Conservation (phyloP, 2,113 vertebrate genomes). For the Xenopus laevis region DNA sequence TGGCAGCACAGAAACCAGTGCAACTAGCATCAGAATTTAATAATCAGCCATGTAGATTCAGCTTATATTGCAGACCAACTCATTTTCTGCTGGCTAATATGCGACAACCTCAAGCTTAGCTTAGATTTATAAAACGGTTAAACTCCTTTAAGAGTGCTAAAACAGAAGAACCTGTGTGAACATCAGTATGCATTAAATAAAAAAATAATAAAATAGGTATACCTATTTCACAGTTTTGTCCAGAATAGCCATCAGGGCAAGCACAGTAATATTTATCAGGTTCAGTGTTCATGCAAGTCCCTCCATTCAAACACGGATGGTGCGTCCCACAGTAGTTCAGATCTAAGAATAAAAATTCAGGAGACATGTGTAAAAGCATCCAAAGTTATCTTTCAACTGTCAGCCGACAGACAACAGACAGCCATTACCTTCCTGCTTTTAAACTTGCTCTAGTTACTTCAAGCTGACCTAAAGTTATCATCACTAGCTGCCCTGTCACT, state of each 20-base stretch:
- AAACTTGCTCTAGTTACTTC: conserved; percentile 11
- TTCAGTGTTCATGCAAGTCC: conserved; percentile 89
- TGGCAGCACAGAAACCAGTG: no score
- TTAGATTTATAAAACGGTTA: no score
- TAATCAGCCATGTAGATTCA: no score
- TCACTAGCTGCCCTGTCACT: conserved; percentile 19
- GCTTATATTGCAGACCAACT: no score
- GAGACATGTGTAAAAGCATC: background rate
- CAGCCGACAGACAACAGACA: conserved; percentile 3
- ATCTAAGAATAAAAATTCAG: conserved; percentile 61
- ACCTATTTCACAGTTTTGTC: conserved; percentile 93
- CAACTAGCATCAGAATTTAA: no score
- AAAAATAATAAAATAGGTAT: background rate
- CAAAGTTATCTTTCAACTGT: conserved; percentile 3
- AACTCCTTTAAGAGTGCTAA: no score
- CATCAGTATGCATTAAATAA: no score
- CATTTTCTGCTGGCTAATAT: no score
- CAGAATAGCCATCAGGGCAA: conserved; percentile 87
- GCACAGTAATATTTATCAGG: conserved; percentile 86
- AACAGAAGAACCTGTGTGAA: no score
- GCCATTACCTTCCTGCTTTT: background rate
- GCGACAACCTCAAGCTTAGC: no score
- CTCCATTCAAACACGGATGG: conserved; percentile 84
- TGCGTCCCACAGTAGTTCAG: conserved; percentile 95
- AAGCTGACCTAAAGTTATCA: background rate